Conservation (phyloP, 2,888 invertebrate genomes). For the Andrena bicolor region DNA sequence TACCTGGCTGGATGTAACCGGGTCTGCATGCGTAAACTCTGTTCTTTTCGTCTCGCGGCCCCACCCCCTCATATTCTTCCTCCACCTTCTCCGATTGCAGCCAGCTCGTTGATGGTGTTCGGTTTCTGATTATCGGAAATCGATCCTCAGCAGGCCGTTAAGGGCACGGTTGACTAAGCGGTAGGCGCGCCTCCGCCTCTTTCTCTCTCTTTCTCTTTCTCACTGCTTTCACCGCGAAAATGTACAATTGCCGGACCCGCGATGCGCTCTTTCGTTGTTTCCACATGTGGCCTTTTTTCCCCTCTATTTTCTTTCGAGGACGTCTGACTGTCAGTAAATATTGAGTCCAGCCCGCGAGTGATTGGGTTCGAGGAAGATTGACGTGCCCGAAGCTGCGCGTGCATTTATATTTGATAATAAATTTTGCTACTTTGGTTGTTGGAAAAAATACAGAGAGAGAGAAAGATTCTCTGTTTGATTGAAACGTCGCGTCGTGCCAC, state of each 20-base stretch:
- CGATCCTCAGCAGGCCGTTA: constrained; percentile 72
- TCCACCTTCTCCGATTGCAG: constrained; percentile 68
- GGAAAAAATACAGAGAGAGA: too few relatives aligned
- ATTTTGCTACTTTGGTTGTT: constrained; percentile 9
- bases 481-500: constrained; percentile 31
- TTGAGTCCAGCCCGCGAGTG: constrained; percentile 8
- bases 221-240: constrained; percentile 46
- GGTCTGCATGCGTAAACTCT: constrained; percentile 20
- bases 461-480: constrained; percentile 22
- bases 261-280: constrained; percentile 28
- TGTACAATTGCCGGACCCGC: constrained; percentile 55
- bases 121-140: constrained; percentile 79
- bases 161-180: constrained; percentile 70
- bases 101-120: constrained; percentile 70
- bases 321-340: not conserved
- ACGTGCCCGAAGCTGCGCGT: not conserved
- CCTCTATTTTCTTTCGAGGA: constrained; percentile 8
- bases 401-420: constrained; percentile 48
- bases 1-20: constrained; percentile 31
- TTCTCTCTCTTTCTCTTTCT: too few relatives aligned
- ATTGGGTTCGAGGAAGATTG: constrained; percentile 41
- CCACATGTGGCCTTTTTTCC: not conserved
- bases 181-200: constrained; percentile 60
- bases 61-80: constrained; percentile 48
- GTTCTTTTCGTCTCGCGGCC: constrained; percentile 12